Base-by-base conservation (phyloP, 1,140 invertebrate genomes). In the Metaphire vulgaris region DNA sequence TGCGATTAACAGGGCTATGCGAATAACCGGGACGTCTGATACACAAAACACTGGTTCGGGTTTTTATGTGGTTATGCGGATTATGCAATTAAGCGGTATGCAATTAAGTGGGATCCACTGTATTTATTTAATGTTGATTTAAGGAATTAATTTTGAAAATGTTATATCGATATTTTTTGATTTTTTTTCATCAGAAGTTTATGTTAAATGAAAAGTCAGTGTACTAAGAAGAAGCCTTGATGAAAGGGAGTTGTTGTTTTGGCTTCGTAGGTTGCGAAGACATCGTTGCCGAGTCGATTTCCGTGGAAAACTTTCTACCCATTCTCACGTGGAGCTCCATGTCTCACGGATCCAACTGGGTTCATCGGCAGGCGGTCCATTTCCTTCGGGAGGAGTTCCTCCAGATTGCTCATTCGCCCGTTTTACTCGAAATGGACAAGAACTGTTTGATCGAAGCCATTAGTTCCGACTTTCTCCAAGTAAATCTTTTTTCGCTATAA, bases 341-440 rank as follows among this genome's bases (percentile, higher is more conserved):
- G 83, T 91, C 94, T 0, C 93, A 97, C 85, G 95, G 95, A 28
- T 95, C 93, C 1, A 90, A 91, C 26, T 97, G 94, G 94, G 93
- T 96, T 21, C 91, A 93, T 80, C 88, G 94, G 76, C 94, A 93
- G 84, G 91, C 93, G 33, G 89, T 93, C 77, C 91, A 93, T 79
- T 94, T 90, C 87, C 87, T 95, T 2, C 89, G 91, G 33, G 92
- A 96, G 85, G 93, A 96, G 86, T 95, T 95, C 85, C 89, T 91
- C 73, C 87, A 90, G n/a, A 88, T 94, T 65, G 77, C 83, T 1
- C 89, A 90, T 78, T 90, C 89, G 41, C 90, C 41, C 41, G 91
- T 93, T 32, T 86, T 96, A 14, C 90, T 91, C 80, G 92, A 94
- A 79, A 83, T 97, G 70, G 92, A 93, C 82, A 92, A 92, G 80